Conservation (phyloP, 2,888 invertebrate species). For the Sphaeridia pumilis region DNA sequence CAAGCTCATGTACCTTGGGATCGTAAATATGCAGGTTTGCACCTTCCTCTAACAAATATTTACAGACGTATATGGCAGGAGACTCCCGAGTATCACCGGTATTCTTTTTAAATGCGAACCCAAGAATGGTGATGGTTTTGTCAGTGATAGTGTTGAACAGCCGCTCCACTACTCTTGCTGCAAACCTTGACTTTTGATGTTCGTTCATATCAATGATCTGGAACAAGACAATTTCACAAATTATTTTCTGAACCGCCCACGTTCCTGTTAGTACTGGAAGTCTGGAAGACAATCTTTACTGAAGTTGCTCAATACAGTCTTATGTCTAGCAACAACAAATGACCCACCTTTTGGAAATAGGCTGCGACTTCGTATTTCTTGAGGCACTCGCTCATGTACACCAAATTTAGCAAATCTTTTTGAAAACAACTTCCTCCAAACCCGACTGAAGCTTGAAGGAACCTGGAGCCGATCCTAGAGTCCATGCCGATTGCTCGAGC, state of each 20-base stretch:
- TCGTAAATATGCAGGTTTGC: conserved; percentile 91
- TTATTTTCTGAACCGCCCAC: too few relatives aligned
- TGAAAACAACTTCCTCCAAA: conserved; percentile 99
- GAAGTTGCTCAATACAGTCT: too few relatives aligned
- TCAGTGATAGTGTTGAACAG: conserved; percentile 94
- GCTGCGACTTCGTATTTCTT: conserved; percentile 92
- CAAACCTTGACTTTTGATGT: conserved; percentile 87
- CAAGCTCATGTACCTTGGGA: conserved; percentile 80
- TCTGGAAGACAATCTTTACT: too few relatives aligned
- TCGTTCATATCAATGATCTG: conserved; percentile 95
- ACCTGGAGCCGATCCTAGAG: conserved; percentile 89
- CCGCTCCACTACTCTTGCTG: conserved; percentile 75
- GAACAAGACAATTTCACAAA: too few relatives aligned
- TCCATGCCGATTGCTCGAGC: conserved; percentile 91
- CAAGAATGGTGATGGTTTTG: conserved; percentile 87
- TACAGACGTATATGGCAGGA: conserved; percentile 86
- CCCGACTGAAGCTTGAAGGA: conserved; percentile 69
- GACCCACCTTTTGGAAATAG: conserved; percentile 75
- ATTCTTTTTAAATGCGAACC: conserved; percentile 98
- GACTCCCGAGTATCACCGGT: conserved; percentile 98
- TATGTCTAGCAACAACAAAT: too few relatives aligned
- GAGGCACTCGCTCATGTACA: conserved; percentile 91
- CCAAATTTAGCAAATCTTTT: conserved; percentile 95
- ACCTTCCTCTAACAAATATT: conserved; percentile 87
- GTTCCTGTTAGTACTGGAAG: too few relatives aligned